Percentiles rank a stretch among this genome's conserved stretches.
These are phyloP conservation scores for Cranoglanis bouderius DNA, from an alignment of 2,113 vertebrate genomes.

Conservation along the genomic window DNA sequence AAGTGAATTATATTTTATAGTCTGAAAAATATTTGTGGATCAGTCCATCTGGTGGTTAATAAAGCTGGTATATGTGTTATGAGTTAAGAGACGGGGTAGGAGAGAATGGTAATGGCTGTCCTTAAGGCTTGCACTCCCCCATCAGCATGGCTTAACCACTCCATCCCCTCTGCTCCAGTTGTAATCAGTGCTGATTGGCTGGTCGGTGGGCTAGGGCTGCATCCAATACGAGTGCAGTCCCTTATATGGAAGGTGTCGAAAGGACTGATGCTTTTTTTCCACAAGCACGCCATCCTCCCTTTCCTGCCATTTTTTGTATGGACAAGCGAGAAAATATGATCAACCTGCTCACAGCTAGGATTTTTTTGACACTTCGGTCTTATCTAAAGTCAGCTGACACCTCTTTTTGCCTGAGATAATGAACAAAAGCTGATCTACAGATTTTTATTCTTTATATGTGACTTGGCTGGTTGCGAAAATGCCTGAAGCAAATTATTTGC, in stretches of 20 bases:
- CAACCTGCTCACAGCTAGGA: conserved; percentile 19
- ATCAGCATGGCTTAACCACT: conserved; percentile 21
- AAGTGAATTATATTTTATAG: background rate
- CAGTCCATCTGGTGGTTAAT: background rate
- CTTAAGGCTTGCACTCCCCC: background rate
- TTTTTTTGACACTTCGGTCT: conserved; percentile 7
- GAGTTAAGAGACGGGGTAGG: conserved; percentile 30
- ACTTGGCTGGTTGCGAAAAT: conserved; percentile 66
- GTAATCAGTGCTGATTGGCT: conserved; percentile 52
- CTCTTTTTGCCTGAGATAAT: conserved; percentile 2
- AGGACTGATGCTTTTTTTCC: conserved; percentile 23
- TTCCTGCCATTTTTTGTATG: conserved; percentile 18
- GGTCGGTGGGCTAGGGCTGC: background rate
- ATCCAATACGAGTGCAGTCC: conserved; percentile 30
- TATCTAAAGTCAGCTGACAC: conserved; percentile 9
- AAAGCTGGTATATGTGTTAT: background rate
- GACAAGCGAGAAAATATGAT: background rate
- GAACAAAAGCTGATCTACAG: conserved; percentile 20
- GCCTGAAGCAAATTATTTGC: conserved; percentile 84
- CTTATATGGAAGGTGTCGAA: conserved; percentile 49
- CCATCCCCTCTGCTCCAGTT: conserved; percentile 11
- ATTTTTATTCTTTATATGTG: background rate
- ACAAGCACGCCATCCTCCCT: conserved; percentile 29
- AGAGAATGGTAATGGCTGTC: conserved; percentile 19
- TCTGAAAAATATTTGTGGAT: background rate